Base-by-base conservation (phyloP, 2,888 invertebrate genomes). In the Caenorhabditis sinica region DNA sequence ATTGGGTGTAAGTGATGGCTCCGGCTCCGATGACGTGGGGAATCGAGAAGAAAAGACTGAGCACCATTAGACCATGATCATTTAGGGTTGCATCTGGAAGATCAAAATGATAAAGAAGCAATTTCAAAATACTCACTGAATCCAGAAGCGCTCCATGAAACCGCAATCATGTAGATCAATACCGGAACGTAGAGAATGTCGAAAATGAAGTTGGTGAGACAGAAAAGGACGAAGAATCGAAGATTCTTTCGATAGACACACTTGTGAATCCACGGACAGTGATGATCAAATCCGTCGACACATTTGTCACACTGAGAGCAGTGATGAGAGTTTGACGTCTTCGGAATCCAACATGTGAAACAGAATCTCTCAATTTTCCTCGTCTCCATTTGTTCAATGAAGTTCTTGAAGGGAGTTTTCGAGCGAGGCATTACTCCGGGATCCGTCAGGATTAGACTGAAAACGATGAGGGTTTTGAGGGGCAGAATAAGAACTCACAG, bases 231-330 rank as follows among this genome's bases (percentile, higher is more conserved):
- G 53, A 89, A 89, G 33, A 77, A 58, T 3, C 87, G 81, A 20
- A 87, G 69, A 61, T 89, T 89, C 60, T 82, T 72, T 15, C 84
- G 73, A 45, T 87, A 87, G 36, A 88, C 72, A 43, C 89, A 88
- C 53, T 87, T 82, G 81, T 86, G 79, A 49, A 89, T 73, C 89
- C 89, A 89, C 13, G 89, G 89, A 65, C 89, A 89, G 33, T 89
- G 89, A 75, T 89, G 89, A 49, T 89, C 89, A 63, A 89, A 89
- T 23, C 77, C 82, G n/a, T 79, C 56, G 11, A 89, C 87, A 61
- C 89, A 89, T 85, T 82, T 68, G 51, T 89, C 88, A 49, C 89
- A 89, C 13, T 85, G 76, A 17, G 88, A 53, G 56, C 89, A 89
- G 63, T 89, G 89, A 72, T 88, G 88, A 51, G 76, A 73, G 13